phyloP scores from a whole-genome alignment of 2,888 invertebrate genomes.

The Argyresthia albistria region DNA sequence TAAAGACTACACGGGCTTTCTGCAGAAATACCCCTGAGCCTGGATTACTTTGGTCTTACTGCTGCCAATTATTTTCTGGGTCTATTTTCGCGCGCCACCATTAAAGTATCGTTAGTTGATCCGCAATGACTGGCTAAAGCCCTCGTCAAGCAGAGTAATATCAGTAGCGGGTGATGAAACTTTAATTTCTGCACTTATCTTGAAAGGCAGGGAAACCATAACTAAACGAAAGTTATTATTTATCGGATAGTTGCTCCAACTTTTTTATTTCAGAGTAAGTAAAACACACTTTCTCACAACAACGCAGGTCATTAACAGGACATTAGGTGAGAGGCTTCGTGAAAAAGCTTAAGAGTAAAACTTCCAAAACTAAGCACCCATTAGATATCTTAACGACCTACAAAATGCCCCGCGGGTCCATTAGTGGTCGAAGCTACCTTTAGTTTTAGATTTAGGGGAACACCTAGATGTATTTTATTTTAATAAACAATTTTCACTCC shows the following conservation, averaged over 20 bases:
- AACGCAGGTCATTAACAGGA: too few relatives aligned
- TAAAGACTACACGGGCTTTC: slow-evolving; percentile 12
- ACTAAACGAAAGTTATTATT: too few relatives aligned
- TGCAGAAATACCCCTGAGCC: not conserved
- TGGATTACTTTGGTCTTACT: not conserved
- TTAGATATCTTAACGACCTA: slow-evolving; percentile 19
- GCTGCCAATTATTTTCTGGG: not conserved
- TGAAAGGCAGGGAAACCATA: too few relatives aligned
- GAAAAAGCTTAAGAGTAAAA: slow-evolving; percentile 24
- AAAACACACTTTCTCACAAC: too few relatives aligned
- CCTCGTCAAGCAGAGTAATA: too few relatives aligned
- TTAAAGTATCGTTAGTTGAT: not conserved
- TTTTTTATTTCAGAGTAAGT: too few relatives aligned
- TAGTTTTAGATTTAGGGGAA: not conserved
- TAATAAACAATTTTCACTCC: too few relatives aligned
- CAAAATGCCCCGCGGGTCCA: not conserved
- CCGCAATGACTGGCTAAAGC: too few relatives aligned
- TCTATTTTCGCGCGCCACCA: not conserved
- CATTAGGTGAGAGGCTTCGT: not conserved
- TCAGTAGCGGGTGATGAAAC: too few relatives aligned
- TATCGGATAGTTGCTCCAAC: too few relatives aligned
- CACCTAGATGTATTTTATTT: not conserved
- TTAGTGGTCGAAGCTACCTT: not conserved
- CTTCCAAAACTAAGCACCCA: slow-evolving; percentile 36
- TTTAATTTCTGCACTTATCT: too few relatives aligned